A percentile compares a stretch with the other conserved stretches of the same genome.
phyloP scores from a whole-genome alignment of 2,888 invertebrate genomes.

The Lycocerus yunnanus region DNA sequence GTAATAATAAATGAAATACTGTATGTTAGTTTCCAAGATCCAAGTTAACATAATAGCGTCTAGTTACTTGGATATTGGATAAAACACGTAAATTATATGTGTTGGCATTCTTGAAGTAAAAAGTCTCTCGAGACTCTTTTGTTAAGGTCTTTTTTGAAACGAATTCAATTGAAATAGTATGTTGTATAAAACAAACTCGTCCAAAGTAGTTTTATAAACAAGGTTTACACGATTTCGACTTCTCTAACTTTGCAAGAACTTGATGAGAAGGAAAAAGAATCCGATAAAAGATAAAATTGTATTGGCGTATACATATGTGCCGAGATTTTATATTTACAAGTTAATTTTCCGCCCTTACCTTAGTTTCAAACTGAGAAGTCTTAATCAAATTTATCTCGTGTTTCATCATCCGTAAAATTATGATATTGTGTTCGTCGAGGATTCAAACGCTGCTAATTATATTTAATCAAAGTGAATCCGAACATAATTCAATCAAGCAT shows the following conservation, averaged over 20 bases:
- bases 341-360: background rate
- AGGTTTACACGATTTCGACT: background rate
- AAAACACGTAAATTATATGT: background rate
- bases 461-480: slow-evolving; percentile 18
- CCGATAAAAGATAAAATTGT: background rate
- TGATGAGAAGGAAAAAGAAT: background rate
- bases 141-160: slow-evolving; percentile 1
- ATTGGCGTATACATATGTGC: background rate
- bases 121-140: background rate
- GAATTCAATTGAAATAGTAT: slow-evolving; percentile 1
- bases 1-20: background rate
- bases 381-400: background rate
- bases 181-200: background rate
- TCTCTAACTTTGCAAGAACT: background rate
- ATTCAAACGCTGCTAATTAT: slow-evolving; percentile 15
- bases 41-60: background rate
- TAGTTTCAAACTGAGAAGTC: background rate
- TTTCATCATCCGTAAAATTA: slow-evolving; percentile 8
- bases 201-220: slow-evolving; percentile 1
- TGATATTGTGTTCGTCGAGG: slow-evolving; percentile 9
- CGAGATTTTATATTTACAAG: background rate
- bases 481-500: slow-evolving; percentile 13
- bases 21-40: background rate
- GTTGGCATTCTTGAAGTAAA: background rate
- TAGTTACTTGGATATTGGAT: background rate